Conservation (phyloP, 92 coral and sea anemone species). For the Ricordea florida region DNA sequence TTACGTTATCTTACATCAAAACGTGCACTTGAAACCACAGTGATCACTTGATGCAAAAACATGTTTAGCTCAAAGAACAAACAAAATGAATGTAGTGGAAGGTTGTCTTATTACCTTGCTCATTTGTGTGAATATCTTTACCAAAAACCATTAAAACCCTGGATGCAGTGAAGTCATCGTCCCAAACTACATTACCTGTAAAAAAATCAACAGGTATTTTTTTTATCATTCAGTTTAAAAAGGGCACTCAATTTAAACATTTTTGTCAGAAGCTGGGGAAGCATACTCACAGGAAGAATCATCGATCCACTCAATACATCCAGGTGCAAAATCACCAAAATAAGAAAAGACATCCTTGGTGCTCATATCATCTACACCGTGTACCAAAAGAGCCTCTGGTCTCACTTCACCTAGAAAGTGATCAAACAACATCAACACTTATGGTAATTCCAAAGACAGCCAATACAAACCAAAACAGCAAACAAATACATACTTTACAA, state of each 20-base stretch:
- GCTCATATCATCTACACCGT: constrained; percentile 89
- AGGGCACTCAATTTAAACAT: neutral
- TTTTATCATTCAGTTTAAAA: neutral
- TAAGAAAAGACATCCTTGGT: constrained; percentile 91
- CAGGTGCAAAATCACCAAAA: constrained; percentile 85
- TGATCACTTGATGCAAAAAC: too few relatives aligned
- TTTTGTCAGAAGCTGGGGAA: too few relatives aligned
- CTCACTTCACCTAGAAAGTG: constrained; percentile 70
- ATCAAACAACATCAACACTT: neutral
- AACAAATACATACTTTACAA: neutral
- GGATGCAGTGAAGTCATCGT: constrained; percentile 88
- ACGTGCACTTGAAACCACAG: too few relatives aligned
- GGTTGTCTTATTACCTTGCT: too few relatives aligned
- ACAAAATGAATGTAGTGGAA: too few relatives aligned
- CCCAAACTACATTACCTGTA: constrained; percentile 97
- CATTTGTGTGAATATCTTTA: constrained; percentile 19
- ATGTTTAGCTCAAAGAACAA: too few relatives aligned
- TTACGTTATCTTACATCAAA: too few relatives aligned
- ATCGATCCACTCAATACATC: constrained; percentile 99
- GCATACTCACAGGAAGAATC: constrained; percentile 84
- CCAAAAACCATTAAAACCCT: constrained; percentile 75
- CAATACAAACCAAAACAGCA: neutral
- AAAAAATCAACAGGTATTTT: neutral
- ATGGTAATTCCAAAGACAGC: neutral
- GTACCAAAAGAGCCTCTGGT: constrained; percentile 75